Evolutionary conservation across 2,888 invertebrate genomes (phyloP).

Genomic region (Asteroscopus sphinx): DNA sequence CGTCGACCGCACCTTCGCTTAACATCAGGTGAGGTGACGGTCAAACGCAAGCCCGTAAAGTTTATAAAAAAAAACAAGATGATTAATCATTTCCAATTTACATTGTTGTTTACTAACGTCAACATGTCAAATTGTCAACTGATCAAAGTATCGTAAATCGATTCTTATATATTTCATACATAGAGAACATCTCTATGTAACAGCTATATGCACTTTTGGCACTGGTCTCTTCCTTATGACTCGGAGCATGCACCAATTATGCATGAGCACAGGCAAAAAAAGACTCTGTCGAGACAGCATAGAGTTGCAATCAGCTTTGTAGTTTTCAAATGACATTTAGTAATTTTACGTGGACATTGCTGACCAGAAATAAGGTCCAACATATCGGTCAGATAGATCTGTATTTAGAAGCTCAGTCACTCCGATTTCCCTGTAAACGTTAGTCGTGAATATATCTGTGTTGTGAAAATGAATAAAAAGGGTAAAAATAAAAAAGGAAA

Average conservation of each 20-base stretch:
- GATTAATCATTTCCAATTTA: constrained; percentile 14
- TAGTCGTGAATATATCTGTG: constrained; percentile 50
- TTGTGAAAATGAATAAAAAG: constrained; percentile 80
- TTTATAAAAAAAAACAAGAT: too few relatives aligned
- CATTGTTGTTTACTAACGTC: constrained; percentile 21
- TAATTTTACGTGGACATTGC: constrained; percentile 74
- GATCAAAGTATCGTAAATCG: constrained; percentile 32
- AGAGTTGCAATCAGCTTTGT: constrained; percentile 34
- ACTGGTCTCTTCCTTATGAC: constrained; percentile 61
- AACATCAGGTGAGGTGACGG: too few relatives aligned
- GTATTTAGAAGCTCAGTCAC: constrained; percentile 80
- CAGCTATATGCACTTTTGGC: constrained; percentile 69
- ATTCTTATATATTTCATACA: constrained; percentile 17
- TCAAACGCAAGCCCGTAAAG: too few relatives aligned
- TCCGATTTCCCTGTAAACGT: constrained; percentile 53
- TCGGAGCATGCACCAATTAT: constrained; percentile 60
- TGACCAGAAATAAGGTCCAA: constrained; percentile 77
- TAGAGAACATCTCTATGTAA: constrained; percentile 56
- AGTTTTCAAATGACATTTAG: constrained; percentile 77
- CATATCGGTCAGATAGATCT: constrained; percentile 82
- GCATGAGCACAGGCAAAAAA: constrained; percentile 28
- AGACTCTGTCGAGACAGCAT: constrained; percentile 12
- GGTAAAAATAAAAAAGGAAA: constrained; percentile 78
- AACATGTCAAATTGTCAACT: constrained; percentile 41
- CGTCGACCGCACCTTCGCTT: too few relatives aligned